A percentile compares a stretch with the other conserved stretches of the same genome.
phyloP scores from a whole-genome alignment of 2,113 vertebrate species.

The Etheostoma cragini region DNA sequence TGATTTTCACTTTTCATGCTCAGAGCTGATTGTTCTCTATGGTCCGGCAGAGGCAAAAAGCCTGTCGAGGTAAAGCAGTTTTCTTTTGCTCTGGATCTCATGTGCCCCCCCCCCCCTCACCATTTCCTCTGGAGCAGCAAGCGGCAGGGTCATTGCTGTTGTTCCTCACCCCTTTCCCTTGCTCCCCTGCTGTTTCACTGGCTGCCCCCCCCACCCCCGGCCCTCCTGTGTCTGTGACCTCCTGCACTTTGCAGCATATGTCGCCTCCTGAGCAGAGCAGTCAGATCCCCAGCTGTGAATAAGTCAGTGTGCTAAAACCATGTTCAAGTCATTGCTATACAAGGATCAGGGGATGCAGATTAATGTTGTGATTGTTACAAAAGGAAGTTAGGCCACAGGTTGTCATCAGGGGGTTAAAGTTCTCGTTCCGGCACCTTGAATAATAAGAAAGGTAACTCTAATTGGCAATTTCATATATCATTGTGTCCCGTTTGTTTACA shows the following conservation, averaged over 20 bases:
- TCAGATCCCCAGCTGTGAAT: constrained; percentile 22
- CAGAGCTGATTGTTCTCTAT: constrained; percentile 18
- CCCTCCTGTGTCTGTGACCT: constrained; percentile 23
- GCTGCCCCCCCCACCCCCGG: background rate
- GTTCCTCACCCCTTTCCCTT: constrained; percentile 21
- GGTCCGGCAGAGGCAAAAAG: background rate
- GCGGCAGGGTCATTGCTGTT: constrained; percentile 28
- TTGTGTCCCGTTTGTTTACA: too few species aligned
- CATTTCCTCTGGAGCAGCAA: constrained; percentile 56
- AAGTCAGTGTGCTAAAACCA: background rate
- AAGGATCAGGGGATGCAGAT: constrained; percentile 21
- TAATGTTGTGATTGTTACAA: constrained; percentile 17
- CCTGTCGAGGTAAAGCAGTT: background rate
- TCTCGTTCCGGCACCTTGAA: too few species aligned
- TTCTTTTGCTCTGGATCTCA: constrained; percentile 22
- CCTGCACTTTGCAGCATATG: constrained; percentile 7
- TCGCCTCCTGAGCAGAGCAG: constrained; percentile 24
- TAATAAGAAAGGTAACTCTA: too few species aligned
- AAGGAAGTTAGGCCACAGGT: constrained; percentile 2
- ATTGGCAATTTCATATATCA: too few species aligned
- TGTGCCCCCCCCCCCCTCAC: background rate
- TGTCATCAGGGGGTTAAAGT: too few species aligned
- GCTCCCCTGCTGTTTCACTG: constrained; percentile 29
- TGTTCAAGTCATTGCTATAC: constrained; percentile 27
- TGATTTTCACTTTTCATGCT: constrained; percentile 6